Conservation (phyloP, 1,140 invertebrate species). For the Solenopsis invicta region DNA sequence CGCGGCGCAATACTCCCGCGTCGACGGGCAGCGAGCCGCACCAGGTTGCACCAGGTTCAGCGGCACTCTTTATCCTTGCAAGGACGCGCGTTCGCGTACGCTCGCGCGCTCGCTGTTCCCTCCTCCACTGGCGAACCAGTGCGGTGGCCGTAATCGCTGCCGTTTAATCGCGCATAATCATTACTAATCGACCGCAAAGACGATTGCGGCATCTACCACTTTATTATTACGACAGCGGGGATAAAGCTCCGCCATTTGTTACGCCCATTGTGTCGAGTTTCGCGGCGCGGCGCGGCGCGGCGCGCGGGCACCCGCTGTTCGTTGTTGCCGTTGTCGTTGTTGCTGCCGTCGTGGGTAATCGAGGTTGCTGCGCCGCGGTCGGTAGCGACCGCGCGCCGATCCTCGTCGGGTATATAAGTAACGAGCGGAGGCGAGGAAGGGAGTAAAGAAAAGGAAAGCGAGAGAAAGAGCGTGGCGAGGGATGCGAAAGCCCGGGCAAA, state of each 20-base stretch:
- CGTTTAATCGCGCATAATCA: constrained; percentile 84
- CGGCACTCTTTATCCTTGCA: constrained; percentile 82
- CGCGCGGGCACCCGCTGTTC: constrained; percentile 46
- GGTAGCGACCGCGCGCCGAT: constrained; percentile 45
- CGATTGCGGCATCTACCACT: constrained; percentile 80
- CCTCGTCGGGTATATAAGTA: constrained; percentile 26
- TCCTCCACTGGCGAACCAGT: background rate
- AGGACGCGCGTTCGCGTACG: constrained; percentile 77
- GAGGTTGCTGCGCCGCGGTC: constrained; percentile 50
- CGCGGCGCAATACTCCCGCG: constrained; percentile 60
- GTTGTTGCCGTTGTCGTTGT: constrained; percentile 57
- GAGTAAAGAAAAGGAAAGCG: background rate
- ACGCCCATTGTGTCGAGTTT: constrained; percentile 71
- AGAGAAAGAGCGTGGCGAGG: constrained; percentile 12
- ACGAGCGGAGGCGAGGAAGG: constrained; percentile 25
- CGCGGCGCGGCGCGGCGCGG: constrained; percentile 16
- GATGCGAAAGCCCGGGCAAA: constrained; percentile 49
- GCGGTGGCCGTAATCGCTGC: constrained; percentile 78
- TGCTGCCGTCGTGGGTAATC: constrained; percentile 54
- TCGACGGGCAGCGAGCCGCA: constrained; percentile 25
- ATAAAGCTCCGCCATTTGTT: constrained; percentile 77
- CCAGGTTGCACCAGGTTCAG: constrained; percentile 41
- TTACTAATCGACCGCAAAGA: constrained; percentile 83
- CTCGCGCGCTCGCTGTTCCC: background rate
- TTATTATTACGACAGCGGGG: constrained; percentile 80